These are phyloP conservation scores for Machaerirhynchus nigripectus DNA, from an alignment of 2,113 vertebrate genomes.

Conservation along the genomic window DNA sequence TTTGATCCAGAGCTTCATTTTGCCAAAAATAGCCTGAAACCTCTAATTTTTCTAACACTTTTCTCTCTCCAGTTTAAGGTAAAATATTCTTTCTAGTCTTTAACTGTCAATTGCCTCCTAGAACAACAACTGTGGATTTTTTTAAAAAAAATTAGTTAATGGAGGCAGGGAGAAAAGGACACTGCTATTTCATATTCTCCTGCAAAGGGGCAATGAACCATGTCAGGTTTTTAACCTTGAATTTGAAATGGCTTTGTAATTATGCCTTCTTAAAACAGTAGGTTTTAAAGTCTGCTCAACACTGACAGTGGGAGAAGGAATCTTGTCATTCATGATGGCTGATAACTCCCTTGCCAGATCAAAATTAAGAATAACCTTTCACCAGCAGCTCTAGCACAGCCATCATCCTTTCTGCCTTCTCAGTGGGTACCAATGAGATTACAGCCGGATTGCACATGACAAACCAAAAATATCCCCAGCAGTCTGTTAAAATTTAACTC, in stretches of 20 bases:
- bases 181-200: neutral
- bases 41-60: neutral
- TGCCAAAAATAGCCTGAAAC: neutral
- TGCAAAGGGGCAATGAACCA: neutral
- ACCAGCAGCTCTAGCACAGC: slow-evolving; percentile 17
- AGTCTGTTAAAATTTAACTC: slow-evolving; percentile 54
- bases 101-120: neutral
- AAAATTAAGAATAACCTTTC: slow-evolving; percentile 54
- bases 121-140: neutral
- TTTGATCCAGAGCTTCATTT: neutral
- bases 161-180: neutral
- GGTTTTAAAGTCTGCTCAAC: neutral
- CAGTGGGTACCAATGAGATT: slow-evolving; percentile 15
- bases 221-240: neutral
- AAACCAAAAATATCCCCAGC: slow-evolving; percentile 41
- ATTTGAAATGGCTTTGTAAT: slow-evolving; percentile 18
- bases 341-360: slow-evolving; percentile 8
- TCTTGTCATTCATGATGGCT: slow-evolving; percentile 26
- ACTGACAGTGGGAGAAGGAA: slow-evolving; percentile 18
- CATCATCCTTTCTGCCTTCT: slow-evolving; percentile 24
- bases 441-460: slow-evolving; percentile 24
- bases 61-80: neutral
- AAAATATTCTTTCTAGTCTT: neutral
- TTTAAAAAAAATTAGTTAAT: neutral
- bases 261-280: neutral